Evolutionary conservation across 37 sponge, comb jelly and placozoan species (phyloP).

Genomic region (Haliclona indistincta): DNA sequence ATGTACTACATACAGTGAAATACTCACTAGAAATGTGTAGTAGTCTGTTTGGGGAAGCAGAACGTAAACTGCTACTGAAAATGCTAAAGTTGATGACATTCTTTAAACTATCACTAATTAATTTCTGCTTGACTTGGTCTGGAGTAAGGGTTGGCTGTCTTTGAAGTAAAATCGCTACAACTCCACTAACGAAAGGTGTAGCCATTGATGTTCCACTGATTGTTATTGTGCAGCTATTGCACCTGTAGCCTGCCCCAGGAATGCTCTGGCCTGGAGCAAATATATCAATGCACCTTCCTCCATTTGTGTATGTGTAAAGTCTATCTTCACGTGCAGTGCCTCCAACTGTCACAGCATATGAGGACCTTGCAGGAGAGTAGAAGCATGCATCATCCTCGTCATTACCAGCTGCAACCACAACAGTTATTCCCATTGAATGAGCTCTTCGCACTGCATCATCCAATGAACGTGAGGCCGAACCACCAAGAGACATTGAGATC

Average conservation of each 20-base stretch:
- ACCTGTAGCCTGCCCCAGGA: constrained; percentile 44
- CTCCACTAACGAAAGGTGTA: constrained; percentile 65
- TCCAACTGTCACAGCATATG: constrained; percentile 62
- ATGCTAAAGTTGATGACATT: constrained; percentile 21
- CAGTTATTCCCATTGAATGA: constrained; percentile 31
- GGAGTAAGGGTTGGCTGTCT: constrained; percentile 59
- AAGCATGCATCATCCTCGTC: constrained; percentile 50
- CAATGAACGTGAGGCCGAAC: constrained; percentile 17
- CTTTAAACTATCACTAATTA: constrained; percentile 13
- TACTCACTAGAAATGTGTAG: constrained; percentile 53
- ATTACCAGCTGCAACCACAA: constrained; percentile 72
- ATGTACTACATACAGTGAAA: too few relatives aligned
- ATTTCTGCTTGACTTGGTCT: constrained; percentile 8
- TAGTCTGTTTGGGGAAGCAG: constrained; percentile 49
- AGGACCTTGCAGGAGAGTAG: constrained; percentile 48
- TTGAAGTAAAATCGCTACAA: constrained; percentile 56
- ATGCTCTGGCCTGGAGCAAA: constrained; percentile 72
- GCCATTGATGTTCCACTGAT: constrained; percentile 68
- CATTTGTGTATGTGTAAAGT: constrained; percentile 47
- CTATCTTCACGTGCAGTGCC: constrained; percentile 39
- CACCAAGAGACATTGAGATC: background rate
- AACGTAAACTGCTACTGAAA: background rate
- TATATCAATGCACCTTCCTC: constrained; percentile 72
- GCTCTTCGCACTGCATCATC: constrained; percentile 31
- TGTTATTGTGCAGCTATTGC: constrained; percentile 32